These are phyloP conservation scores for Aphelinus atriplicis DNA, from an alignment of 1,140 invertebrate genomes.

Conservation along the genomic window DNA sequence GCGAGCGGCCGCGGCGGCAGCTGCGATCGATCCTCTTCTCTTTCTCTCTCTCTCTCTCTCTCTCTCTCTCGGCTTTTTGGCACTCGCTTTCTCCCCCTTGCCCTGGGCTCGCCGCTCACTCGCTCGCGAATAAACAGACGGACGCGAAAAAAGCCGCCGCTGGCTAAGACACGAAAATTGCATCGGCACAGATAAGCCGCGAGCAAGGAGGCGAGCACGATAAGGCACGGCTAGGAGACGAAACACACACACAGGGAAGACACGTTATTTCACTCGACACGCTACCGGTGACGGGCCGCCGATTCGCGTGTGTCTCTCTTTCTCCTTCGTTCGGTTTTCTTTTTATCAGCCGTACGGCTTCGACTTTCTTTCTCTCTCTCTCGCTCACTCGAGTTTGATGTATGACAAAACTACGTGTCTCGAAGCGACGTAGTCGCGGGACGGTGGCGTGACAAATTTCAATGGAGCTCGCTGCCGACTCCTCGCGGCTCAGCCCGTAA, in stretches of 20 bases:
- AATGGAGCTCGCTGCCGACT: no score
- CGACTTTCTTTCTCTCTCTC: no score
- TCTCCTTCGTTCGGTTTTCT: not conserved
- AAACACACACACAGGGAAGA: conserved; percentile 2
- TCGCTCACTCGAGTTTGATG: no score
- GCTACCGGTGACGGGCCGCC: not conserved
- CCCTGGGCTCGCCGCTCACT: not conserved
- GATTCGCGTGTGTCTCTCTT: not conserved
- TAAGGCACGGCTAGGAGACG: conserved; percentile 29
- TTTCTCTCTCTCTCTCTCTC: conserved; percentile 30
- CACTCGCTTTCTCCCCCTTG: not conserved
- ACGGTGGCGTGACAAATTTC: no score
- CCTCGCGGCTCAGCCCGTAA: no score
- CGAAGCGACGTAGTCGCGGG: no score
- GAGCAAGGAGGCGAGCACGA: conserved; percentile 16
- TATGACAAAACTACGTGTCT: no score
- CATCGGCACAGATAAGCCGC: conserved; percentile 1
- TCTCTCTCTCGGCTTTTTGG: not conserved
- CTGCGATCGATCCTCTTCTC: conserved; percentile 61
- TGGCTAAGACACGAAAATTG: conserved; percentile 37
- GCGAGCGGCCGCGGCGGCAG: conserved; percentile 53
- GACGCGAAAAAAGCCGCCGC: not conserved
- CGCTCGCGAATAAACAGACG: conserved; percentile 16
- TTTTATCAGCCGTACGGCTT: not conserved
- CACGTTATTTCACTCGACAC: conserved; percentile 35